These are phyloP conservation scores for Dromaius novaehollandiae DNA, from an alignment of 2,113 vertebrate species.

Conservation along the genomic window DNA sequence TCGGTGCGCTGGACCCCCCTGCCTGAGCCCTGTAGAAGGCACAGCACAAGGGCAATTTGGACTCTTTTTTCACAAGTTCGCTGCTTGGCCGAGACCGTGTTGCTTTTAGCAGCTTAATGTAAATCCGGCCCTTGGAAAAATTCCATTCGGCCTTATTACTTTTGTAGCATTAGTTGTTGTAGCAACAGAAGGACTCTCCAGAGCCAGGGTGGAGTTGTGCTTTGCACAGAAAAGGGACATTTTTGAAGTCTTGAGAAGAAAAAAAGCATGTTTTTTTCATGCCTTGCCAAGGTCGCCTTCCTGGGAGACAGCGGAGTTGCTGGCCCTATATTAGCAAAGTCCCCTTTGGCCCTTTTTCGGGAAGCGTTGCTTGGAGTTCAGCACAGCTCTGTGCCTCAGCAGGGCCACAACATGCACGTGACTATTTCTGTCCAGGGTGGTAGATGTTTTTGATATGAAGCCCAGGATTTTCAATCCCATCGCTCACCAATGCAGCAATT, in stretches of 20 bases:
- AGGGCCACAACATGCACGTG: too few relatives aligned
- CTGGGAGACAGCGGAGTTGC: neutral
- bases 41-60: neutral
- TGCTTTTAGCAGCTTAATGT: slow-evolving; percentile 8
- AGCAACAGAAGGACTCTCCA: neutral
- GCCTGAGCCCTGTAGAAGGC: neutral
- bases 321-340: neutral
- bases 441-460: neutral
- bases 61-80: neutral
- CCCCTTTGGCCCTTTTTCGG: neutral
- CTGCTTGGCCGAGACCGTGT: neutral
- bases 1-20: neutral
- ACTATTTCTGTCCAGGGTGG: neutral
- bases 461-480: neutral
- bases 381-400: neutral
- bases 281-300: neutral
- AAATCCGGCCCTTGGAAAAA: slow-evolving; percentile 30
- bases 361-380: neutral
- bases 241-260: neutral
- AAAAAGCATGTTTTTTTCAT: neutral
- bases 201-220: slow-evolving; percentile 1
- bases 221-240: neutral
- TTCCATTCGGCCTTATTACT: neutral
- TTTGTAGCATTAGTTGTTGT: neutral
- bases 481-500: neutral